A percentile compares a stretch with the other conserved stretches of the same genome.
These are phyloP conservation scores for Chloropsis cyanopogon DNA, from an alignment of 2,113 vertebrate genomes.

Conservation along the genomic window DNA sequence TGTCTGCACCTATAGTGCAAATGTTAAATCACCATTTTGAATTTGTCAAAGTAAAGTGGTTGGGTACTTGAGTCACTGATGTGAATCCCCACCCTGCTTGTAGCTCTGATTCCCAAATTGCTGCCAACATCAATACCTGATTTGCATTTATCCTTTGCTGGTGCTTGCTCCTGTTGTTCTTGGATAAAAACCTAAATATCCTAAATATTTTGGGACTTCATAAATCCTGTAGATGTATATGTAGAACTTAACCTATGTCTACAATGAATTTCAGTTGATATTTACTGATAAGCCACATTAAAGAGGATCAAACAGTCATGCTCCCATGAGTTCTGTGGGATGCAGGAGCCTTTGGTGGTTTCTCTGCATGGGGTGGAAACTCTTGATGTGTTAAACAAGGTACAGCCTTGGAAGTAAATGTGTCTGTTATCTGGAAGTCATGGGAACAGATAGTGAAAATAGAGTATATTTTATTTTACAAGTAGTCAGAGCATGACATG, in stretches of 20 bases:
- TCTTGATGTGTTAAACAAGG: slow-evolving; percentile 75
- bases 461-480: slow-evolving; percentile 74
- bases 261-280: not conserved
- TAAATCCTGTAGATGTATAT: not conserved
- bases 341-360: not conserved
- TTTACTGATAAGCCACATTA: not conserved
- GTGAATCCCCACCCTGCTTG: not conserved
- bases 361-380: slow-evolving; percentile 52
- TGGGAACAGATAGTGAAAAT: slow-evolving; percentile 78
- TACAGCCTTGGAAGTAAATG: slow-evolving; percentile 78
- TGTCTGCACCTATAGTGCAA: not conserved
- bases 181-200: not conserved
- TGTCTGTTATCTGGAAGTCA: slow-evolving; percentile 75
- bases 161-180: not conserved
- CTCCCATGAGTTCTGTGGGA: not conserved
- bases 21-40: not conserved
- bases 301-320: not conserved
- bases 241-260: not conserved
- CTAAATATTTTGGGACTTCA: not conserved
- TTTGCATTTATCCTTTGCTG: not conserved
- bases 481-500: slow-evolving; percentile 52
- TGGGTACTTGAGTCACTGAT: not conserved
- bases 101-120: not conserved
- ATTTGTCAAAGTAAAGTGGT: not conserved
- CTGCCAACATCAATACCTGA: not conserved